Percentiles rank a stretch among this genome's conserved stretches.
These are phyloP conservation scores for Galeopterus variegatus DNA, from an alignment of 2,113 vertebrate genomes.

Conservation along the genomic window DNA sequence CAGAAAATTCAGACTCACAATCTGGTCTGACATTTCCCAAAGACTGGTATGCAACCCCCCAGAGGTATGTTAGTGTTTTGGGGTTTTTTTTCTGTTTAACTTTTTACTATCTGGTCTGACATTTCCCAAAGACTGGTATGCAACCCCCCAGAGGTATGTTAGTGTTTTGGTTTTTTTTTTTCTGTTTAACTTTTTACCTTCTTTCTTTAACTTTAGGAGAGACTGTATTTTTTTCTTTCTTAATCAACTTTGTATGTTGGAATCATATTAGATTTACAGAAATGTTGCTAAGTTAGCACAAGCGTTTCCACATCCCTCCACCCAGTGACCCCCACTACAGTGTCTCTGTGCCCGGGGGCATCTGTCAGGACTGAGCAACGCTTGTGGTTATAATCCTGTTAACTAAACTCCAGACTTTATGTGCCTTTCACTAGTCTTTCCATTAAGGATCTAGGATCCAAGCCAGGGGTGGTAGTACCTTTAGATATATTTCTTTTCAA, in stretches of 20 bases:
- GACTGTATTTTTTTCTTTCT: not conserved
- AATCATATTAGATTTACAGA: not conserved
- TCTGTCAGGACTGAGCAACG: fast-evolving
- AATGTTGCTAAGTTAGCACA: not conserved
- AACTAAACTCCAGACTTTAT: fast-evolving
- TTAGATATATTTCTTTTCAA: not conserved
- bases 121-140: not conserved
- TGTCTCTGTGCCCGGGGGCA: not conserved
- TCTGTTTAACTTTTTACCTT: not conserved
- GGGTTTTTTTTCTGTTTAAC: not conserved
- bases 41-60: not conserved
- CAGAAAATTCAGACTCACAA: not conserved
- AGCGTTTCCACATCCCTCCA: not conserved
- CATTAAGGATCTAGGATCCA: not conserved
- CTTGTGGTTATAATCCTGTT: fast-evolving
- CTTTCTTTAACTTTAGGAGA: not conserved
- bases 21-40: not conserved
- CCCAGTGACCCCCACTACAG: not conserved
- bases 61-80: not conserved
- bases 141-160: not conserved
- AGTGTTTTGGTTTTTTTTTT: not conserved
- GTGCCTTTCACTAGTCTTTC: fast-evolving
- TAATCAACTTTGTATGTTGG: not conserved
- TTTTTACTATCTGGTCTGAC: not conserved
- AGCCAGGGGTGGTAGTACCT: not conserved